Evolutionary conservation across 2,888 invertebrate genomes (phyloP), one percentile per base, ranked within the genome.

Genomic region (Portevinia maculata): DNA sequence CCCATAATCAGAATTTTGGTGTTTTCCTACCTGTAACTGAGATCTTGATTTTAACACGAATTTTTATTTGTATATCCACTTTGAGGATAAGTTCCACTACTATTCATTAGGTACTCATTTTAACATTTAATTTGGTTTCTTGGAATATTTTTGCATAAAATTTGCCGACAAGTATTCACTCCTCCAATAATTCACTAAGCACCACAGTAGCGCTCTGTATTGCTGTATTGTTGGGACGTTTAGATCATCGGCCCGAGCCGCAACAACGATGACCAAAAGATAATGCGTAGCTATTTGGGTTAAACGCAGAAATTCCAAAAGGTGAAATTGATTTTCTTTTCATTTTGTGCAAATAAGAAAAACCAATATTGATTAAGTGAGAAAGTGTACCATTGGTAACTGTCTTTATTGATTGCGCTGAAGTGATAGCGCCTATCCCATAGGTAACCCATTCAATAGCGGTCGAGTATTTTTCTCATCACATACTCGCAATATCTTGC

Each of bases 251-350:
- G 30, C 11, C n/a, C n/a, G 15, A 46, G 17, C 21, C 2, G 19
- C 9, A 13, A 60, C 41, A 19, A 34, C 48, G 7, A 19, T 3
- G 64, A 69, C 60, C 48, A 39, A 59, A 30, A 70, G 70, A 76
- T 59, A 76, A 41, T 59, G 76, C 76, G 78, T 39, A n/a, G n/a
- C n/a, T n/a, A 70, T 67, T 30, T 87, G 86, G 89, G 89, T 89
- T 89, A 88, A 89, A 86, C 86, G 88, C 86, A 86, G 84, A 89
- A 88, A 89, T 88, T 86, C 87, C 88, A 86, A 84, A 86, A 88
- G 88, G 89, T 89, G 90, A 90, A 90, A 90, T 89, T 90, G 89
- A 89, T 89, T 90, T 90, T 88, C 89, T 88, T 89, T 89, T 89
- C 88, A 87, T 89, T n/a, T 90, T 89, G 89, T 85, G 88, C 88